Evolutionary conservation across 2,797 vertebrate genomes (phyloP).

Genomic region (Sphenopsis melanotis): DNA sequence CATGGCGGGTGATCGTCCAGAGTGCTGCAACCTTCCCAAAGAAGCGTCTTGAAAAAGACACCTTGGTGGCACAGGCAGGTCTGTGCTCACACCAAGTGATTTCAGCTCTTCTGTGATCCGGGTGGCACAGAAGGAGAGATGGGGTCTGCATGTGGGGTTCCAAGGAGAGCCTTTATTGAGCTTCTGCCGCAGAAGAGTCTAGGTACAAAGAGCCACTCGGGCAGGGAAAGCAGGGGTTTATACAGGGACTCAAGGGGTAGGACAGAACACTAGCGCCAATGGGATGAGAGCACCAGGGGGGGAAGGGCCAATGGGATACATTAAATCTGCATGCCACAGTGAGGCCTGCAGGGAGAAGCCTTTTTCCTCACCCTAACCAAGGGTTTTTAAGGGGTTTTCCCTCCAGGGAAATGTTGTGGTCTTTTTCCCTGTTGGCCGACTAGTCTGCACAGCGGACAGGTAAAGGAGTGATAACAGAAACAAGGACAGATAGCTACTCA

Average conservation of each 20-base stretch:
- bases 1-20: background rate
- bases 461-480: background rate
- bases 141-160: too few relatives aligned
- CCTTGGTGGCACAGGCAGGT: too few relatives aligned
- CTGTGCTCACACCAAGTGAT: too few relatives aligned
- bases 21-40: accelerated
- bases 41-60: too few relatives aligned
- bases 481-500: too few relatives aligned
- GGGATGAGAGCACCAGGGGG: background rate
- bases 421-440: background rate
- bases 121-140: too few relatives aligned
- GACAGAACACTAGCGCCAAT: background rate
- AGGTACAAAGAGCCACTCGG: background rate
- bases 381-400: too few relatives aligned
- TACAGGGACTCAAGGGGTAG: background rate
- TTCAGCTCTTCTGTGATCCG: too few relatives aligned
- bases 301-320: too few relatives aligned
- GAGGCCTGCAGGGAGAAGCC: too few relatives aligned
- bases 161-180: background rate
- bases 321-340: too few relatives aligned
- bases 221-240: background rate
- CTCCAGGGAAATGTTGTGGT: too few relatives aligned
- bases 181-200: background rate
- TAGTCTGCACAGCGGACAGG: background rate
- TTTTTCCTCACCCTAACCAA: background rate